Base-by-base conservation (phyloP, 2,113 vertebrate species). In the Zosterops pallidus region DNA sequence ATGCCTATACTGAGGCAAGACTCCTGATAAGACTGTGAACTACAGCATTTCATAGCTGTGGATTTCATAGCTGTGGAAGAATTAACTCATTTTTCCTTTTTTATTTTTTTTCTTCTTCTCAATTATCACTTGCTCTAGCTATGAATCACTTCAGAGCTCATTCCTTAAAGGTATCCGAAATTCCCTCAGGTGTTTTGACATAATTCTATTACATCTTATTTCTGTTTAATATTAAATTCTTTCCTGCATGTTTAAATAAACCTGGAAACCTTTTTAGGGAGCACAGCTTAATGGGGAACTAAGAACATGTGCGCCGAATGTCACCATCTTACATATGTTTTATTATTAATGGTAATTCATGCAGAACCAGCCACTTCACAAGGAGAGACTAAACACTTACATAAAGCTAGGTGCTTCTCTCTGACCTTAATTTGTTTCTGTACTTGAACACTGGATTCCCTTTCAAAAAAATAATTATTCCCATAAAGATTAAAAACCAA, bases 121-220 rank as follows among this genome's bases (percentile, higher is more conserved):
- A 96, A 89, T 97, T 97, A 98, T 97, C 94, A 81, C 94, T 95
- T 91, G 71, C 82, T 50, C 46, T 75, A 76, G 87, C 86, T 95
- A 93, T 94, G 88, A 96, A 95, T 95, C 91, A 94, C 76, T 95
- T 94, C 95, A 96, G 96, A 97, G 82, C 95, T 96, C 82, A 81
- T 96, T 96, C 94, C 96, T 97, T 95, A 25, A 90, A 98, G 96
- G 96, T 91, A 94, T 74, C 53, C 59, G 95, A 96, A 97, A 97
- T 90, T 94, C 96, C 97, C 97, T 95, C 90, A 96, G 97, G 97
- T 97, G 95, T 96, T 97, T 95, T 97, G 97, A 97, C 97, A 94
- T 83, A 80, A 55, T 94, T 98, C 97, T 97, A 98, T 97, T 96
- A 96, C 87, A 95, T 97, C 93, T 88, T 96, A 89, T 97, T 96